A percentile compares a stretch with the other conserved stretches of the same genome.
phyloP scores from a whole-genome alignment of 2,113 vertebrate species.

The Penelope pileata region DNA sequence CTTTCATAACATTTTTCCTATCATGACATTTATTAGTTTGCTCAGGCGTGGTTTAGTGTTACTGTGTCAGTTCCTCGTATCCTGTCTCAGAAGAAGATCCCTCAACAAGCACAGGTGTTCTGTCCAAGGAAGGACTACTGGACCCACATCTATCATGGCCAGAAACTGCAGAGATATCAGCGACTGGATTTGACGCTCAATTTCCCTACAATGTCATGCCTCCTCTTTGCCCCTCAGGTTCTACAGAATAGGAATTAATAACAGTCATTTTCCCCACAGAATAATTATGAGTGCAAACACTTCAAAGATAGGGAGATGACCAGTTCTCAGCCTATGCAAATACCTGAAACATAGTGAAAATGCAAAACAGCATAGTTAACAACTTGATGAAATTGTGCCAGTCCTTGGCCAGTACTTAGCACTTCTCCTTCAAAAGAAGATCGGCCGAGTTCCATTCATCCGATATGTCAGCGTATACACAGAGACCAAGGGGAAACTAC shows the following conservation, averaged over 20 bases:
- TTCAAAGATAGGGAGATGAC: fast-evolving
- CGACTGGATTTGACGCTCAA: not conserved
- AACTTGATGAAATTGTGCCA: not conserved
- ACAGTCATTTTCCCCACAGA: not conserved
- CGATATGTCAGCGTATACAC: not conserved
- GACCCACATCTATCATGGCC: not conserved
- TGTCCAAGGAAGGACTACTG: not conserved
- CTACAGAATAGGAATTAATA: not conserved
- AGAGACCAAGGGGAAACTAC: not conserved
- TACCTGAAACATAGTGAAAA: not conserved
- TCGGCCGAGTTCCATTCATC: not conserved
- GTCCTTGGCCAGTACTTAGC: not conserved
- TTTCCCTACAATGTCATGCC: not conserved
- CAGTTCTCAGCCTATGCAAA: not conserved
- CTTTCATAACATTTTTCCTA: conserved; percentile 54
- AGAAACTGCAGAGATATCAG: not conserved
- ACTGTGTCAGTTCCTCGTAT: not conserved
- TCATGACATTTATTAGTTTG: conserved; percentile 46
- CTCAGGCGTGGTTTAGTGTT: conserved; percentile 12
- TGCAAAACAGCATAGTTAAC: fast-evolving
- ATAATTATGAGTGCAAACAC: not conserved
- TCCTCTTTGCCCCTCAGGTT: not conserved
- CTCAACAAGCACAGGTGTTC: not conserved
- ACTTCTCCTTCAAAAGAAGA: not conserved
- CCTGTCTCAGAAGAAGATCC: not conserved